Conservation (phyloP, 1,140 invertebrate genomes). For the Cotesia glomerata region DNA sequence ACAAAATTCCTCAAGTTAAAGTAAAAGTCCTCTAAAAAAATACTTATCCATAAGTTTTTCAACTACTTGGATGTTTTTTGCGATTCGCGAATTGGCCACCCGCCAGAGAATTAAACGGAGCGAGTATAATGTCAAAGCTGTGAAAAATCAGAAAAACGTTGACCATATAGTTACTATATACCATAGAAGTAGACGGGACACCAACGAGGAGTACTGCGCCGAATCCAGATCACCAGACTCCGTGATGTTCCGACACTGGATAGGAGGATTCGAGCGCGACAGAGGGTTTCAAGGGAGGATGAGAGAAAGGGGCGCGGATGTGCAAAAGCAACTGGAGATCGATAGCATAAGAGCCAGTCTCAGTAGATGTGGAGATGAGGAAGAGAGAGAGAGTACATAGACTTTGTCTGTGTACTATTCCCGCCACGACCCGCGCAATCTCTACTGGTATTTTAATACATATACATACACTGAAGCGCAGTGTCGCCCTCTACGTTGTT, state of each 20-base stretch:
- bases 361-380: background rate
- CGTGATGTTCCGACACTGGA: no score
- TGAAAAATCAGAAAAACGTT: constrained; percentile 10
- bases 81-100: background rate
- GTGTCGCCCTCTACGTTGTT: constrained; percentile 12
- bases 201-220: background rate
- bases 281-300: background rate
- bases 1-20: no score
- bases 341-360: background rate
- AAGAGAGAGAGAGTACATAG: constrained; percentile 10
- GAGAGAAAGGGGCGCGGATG: background rate
- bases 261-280: no score
- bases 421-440: constrained; percentile 18
- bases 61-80: no score
- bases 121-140: background rate
- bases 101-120: background rate
- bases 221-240: background rate
- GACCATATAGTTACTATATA: background rate
- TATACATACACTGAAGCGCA: background rate
- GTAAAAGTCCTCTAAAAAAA: no score
- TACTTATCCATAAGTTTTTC: no score
- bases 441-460: background rate
- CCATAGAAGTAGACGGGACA: no score
- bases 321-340: constrained; percentile 20
- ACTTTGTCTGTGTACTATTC: background rate